Base-by-base conservation (phyloP, 2,113 vertebrate species). In the Pteropus alecto region DNA sequence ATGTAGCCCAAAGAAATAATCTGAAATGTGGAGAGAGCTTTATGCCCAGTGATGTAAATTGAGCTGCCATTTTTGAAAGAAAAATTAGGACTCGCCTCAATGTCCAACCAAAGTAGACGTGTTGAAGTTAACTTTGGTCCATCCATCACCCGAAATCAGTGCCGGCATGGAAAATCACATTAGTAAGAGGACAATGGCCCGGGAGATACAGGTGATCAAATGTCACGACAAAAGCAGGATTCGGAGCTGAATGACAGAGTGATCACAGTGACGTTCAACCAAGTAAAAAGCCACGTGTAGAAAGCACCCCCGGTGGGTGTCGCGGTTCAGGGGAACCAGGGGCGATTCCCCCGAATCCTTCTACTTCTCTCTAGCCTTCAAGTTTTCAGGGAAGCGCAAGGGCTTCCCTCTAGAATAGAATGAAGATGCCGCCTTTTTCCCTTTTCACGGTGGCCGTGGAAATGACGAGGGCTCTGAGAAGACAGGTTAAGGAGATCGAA, bases 301-400 rank as follows among this genome's bases (percentile, higher is more conserved):
- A 22, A 18, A 33, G 41, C 28, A 6, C 22, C 18, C 7, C 0
- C 3, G 1, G 77, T 0, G 10, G 4, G 1, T 0, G 0, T 7
- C 30, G 26, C 54, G 28, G 73, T 13, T 2, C 0, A 10, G 19
- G 58, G 16, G 26, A 48, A 24, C 28, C 0, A 21, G 48, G 38
- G 41, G 85, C 2, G 77, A 8, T n/a, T 10, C 14, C 13, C 13
- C 11, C 18, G 18, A 22, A 22, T 16, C 41, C 10, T 58, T 15
- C 35, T 15, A 7, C 24, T 65, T 74, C 38, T 84, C 15, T 24
- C 58, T 24, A 41, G 33, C n/a, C 58, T 16, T 70, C 81, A 46
- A 2, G 6, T 46, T 95, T 92, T 67, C 61, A 73, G 73, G 83
- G 67, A 58, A 60, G n/a, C 46, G 24, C 28, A 6, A 3, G 6